Evolutionary conservation across 2,797 vertebrate species (phyloP), one percentile per base, ranked within the genome.

Genomic region (Salarias fasciatus): DNA sequence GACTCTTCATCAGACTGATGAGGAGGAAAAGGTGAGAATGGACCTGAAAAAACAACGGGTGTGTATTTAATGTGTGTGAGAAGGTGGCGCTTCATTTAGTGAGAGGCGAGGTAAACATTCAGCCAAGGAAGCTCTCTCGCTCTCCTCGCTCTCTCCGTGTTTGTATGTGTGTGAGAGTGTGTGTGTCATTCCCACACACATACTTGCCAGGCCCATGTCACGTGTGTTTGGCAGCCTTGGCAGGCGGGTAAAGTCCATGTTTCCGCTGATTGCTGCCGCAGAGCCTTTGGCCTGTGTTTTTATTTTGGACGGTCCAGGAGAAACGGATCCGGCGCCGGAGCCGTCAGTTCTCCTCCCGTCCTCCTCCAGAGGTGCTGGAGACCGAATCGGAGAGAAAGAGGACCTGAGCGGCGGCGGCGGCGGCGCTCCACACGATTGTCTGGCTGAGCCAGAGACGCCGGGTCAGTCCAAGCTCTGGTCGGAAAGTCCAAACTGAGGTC

Each of bases 191-290:
- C 36, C 46, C n/a, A 18, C 48, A 62, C 38, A 53, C 48, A 62
- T 38, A 53, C 49, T 68, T 46, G 40, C 52, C 61, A 59, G 69
- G 40, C 15, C 49, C 50, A 54, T 46, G 56, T 52, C 44, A 5
- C 49, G 63, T 63, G 62, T 6, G 1, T 33, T 44, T 80, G 80
- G 72, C 69, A 68, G 56, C 63, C 53, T 44, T 28, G 12, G 6
- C 4, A 18, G n/a, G 38, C 4, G 37, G 69, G 69, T 77, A 70
- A 77, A 76, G 51, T 75, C 55, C 59, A 67, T 67, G 71, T 72
- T 75, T 75, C 75, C 45, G 10, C 48, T 75, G 70, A 77, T 72
- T 72, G 50, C 70, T 64, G 69, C 54, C 57, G 53, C 14, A 13
- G 45, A 55, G 60, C 38, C 37, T 38, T 60, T 31, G 66, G 61